Conservation (phyloP, 2,888 invertebrate species). For the Chrysotoxum bicinctum region DNA sequence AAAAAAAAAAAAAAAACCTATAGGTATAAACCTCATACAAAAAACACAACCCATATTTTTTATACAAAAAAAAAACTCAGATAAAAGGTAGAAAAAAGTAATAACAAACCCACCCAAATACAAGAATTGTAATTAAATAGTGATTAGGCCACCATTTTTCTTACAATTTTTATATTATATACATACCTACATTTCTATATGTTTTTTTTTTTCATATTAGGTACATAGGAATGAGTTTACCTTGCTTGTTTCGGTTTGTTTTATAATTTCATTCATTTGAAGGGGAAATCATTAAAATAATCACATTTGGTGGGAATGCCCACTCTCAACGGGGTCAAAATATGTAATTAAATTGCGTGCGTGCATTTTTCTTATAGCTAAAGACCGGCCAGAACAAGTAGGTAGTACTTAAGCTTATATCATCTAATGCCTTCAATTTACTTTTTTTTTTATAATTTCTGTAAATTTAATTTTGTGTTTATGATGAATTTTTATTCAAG, state of each 20-base stretch:
- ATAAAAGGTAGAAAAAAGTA: conserved; percentile 16
- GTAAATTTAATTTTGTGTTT: conserved; percentile 9
- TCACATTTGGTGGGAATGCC: conserved; percentile 77
- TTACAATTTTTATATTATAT: conserved; percentile 65
- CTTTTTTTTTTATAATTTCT: conserved; percentile 1
- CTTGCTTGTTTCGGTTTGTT: conserved; percentile 49
- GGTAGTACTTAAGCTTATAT: conserved; percentile 7
- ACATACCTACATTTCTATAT: conserved; percentile 6
- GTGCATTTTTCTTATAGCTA: conserved; percentile 25
- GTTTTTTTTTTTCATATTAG: not conserved
- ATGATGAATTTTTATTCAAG: conserved; percentile 1
- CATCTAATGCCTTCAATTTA: conserved; percentile 1
- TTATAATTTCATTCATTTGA: conserved; percentile 65
- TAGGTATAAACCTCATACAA: not conserved
- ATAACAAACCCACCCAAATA: conserved; percentile 65
- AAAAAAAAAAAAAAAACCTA: conserved; percentile 28
- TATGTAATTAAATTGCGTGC: conserved; percentile 67
- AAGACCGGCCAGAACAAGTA: not conserved
- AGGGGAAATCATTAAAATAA: conserved; percentile 81
- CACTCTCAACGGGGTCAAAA: conserved; percentile 70
- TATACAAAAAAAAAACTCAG: not conserved
- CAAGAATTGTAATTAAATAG: conserved; percentile 79
- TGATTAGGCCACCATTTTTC: conserved; percentile 82
- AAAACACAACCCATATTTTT: conserved; percentile 3
- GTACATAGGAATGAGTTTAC: not conserved